phyloP scores from a whole-genome alignment of 2,797 vertebrate genomes.

The Rhinoraja longicauda region DNA sequence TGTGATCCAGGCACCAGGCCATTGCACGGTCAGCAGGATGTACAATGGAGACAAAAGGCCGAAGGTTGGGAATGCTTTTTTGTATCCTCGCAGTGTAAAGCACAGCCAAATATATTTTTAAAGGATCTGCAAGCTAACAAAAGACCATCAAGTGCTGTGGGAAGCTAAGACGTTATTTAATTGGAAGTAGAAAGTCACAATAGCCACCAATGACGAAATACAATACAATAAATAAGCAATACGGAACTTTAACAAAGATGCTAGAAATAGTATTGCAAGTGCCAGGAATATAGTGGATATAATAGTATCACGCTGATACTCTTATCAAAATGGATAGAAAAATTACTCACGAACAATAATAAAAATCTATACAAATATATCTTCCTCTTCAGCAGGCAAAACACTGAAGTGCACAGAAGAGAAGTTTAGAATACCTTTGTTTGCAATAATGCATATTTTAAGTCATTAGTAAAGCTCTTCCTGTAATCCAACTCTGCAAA shows the following conservation, averaged over 20 bases:
- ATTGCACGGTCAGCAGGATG: constrained; percentile 72
- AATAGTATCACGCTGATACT: background rate
- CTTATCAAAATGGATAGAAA: background rate
- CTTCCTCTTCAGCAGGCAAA: background rate
- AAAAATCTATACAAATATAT: background rate
- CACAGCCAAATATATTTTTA: constrained; percentile 54
- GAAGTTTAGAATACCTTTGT: background rate
- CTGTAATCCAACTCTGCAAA: background rate
- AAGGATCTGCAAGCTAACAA: constrained; percentile 49
- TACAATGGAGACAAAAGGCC: constrained; percentile 68
- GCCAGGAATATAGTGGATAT: background rate
- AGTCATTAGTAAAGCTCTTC: background rate
- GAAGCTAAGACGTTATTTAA: constrained; percentile 47
- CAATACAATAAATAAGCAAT: constrained; percentile 41
- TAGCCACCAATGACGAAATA: constrained; percentile 47
- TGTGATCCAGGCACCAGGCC: constrained; percentile 55
- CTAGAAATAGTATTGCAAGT: background rate
- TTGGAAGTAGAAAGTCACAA: constrained; percentile 47
- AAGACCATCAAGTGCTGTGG: constrained; percentile 42
- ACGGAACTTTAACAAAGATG: background rate
- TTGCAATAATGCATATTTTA: background rate
- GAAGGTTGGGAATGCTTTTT: constrained; percentile 64
- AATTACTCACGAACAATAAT: background rate
- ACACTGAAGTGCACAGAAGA: background rate
- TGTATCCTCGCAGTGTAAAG: constrained; percentile 59